These are phyloP conservation scores for Notarius quadriscutis DNA, from an alignment of 2,113 vertebrate genomes.

Conservation along the genomic window DNA sequence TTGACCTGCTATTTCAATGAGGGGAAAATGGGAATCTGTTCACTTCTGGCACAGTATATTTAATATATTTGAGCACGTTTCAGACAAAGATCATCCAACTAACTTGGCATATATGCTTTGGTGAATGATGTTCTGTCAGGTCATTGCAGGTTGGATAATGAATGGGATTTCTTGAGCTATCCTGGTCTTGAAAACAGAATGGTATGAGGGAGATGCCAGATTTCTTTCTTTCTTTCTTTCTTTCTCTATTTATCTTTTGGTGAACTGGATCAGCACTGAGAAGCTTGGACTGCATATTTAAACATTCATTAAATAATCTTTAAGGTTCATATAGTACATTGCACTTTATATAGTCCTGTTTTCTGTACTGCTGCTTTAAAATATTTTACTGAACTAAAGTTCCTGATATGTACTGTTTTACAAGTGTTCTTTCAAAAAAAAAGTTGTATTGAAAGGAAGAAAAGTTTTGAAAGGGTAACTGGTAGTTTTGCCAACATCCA, in stretches of 20 bases:
- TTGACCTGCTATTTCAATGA: not conserved
- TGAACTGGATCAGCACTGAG: not conserved
- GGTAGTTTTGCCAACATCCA: not conserved
- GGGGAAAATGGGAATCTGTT: not conserved
- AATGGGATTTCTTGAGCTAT: not conserved
- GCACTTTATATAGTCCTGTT: not conserved
- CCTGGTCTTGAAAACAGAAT: not conserved
- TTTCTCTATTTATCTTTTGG: not conserved
- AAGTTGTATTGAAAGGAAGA: not conserved
- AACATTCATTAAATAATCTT: not conserved
- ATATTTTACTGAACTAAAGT: conserved; percentile 5
- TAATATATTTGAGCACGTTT: not conserved
- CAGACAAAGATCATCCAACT: not conserved
- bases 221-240: not conserved
- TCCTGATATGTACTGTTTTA: not conserved
- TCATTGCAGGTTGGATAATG: not conserved
- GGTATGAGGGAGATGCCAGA: not conserved
- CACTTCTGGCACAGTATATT: not conserved
- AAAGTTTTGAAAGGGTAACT: not conserved
- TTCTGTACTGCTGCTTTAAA: not conserved
- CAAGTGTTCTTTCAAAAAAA: conserved; percentile 13
- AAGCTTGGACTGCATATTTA: not conserved
- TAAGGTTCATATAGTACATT: not conserved
- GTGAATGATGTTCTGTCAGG: not conserved
- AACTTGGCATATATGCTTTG: not conserved